phyloP scores from a whole-genome alignment of 1,140 invertebrate species.

The Mercenaria mercenaria region DNA sequence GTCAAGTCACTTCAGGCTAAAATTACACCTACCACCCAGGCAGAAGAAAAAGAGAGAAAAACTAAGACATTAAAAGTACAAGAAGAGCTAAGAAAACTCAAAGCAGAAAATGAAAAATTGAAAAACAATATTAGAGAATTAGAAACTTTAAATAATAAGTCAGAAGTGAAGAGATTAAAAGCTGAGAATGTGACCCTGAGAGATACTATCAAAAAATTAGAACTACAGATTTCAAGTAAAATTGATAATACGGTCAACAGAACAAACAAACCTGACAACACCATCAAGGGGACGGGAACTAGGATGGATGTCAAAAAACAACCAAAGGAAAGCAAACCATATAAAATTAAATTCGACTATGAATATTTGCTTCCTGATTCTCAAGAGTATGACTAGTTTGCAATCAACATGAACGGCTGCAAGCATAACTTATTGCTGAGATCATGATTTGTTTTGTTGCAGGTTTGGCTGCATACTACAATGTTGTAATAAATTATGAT shows the following conservation, averaged over 20 bases:
- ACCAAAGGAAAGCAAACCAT: neutral
- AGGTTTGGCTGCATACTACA: no score
- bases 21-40: neutral
- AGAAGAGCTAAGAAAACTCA: constrained; percentile 10
- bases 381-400: neutral
- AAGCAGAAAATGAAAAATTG: constrained; percentile 27
- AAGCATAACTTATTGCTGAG: no score
- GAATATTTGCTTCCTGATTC: constrained; percentile 49
- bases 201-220: neutral
- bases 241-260: neutral
- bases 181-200: neutral
- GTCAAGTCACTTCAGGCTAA: neutral
- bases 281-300: neutral
- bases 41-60: neutral
- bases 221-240: neutral
- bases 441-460: no score
- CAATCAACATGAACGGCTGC: no score
- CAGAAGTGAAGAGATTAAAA: neutral
- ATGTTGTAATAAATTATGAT: no score
- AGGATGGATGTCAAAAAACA: neutral
- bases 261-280: no score
- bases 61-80: neutral
- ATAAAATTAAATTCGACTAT: constrained; percentile 18
- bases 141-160: neutral
- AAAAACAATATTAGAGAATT: neutral